phyloP scores from a whole-genome alignment of 1,140 invertebrate genomes.

The Zaprionus ornatus region DNA sequence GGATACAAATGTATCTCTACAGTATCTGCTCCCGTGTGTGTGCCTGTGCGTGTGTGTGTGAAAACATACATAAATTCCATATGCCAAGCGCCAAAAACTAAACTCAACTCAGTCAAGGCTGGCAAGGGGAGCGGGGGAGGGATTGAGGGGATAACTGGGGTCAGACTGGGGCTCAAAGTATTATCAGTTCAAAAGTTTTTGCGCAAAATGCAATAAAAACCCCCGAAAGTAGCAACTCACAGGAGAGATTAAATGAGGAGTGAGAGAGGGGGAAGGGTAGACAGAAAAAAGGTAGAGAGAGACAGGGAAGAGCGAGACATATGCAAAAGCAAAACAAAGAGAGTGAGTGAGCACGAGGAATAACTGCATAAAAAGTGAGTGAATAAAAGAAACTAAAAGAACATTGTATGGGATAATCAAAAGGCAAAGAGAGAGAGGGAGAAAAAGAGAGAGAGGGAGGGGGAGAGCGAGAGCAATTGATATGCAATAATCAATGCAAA shows the following conservation, averaged over 20 bases:
- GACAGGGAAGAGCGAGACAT: no score
- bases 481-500: no score
- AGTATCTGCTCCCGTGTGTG: background rate
- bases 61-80: slow-evolving; percentile 61
- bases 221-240: slow-evolving; percentile 11
- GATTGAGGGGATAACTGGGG: background rate
- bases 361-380: no score
- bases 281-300: no score
- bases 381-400: background rate
- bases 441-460: background rate
- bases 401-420: background rate
- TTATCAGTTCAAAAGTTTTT: slow-evolving; percentile 41
- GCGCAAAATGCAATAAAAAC: slow-evolving; percentile 40
- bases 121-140: background rate
- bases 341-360: background rate
- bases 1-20: slow-evolving; percentile 25
- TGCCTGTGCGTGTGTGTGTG: slow-evolving; percentile 8
- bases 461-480: no score
- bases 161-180: slow-evolving; percentile 38
- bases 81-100: slow-evolving; percentile 70
- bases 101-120: slow-evolving; percentile 1
- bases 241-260: slow-evolving; percentile 14
- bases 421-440: background rate
- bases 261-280: background rate
- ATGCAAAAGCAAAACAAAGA: background rate